A percentile compares a stretch with the other conserved stretches of the same genome.
Evolutionary conservation across 2,888 invertebrate genomes (phyloP).

Genomic region (Ceramica pisi): DNA sequence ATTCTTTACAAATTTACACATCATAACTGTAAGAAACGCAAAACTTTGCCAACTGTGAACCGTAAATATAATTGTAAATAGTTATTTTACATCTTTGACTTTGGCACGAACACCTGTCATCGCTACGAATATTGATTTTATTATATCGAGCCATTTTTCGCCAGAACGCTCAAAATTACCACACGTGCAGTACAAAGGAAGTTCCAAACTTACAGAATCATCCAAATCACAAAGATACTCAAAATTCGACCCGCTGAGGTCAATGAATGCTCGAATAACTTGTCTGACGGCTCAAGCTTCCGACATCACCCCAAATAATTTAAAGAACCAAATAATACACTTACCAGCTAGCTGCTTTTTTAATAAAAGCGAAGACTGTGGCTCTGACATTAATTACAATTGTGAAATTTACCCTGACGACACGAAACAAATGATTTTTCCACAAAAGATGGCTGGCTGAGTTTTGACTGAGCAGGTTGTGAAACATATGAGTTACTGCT

Average conservation of each 20-base stretch:
- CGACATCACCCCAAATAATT: conserved; percentile 75
- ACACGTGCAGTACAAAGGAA: conserved; percentile 54
- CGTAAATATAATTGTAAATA: conserved; percentile 77
- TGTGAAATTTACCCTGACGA: conserved; percentile 94
- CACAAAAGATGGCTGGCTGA: conserved; percentile 94
- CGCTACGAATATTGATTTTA: conserved; percentile 87
- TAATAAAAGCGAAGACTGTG: conserved; percentile 98
- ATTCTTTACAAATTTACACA: conserved; percentile 24
- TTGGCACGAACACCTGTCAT: conserved; percentile 83
- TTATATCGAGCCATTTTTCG: conserved; percentile 62
- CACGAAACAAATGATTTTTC: conserved; percentile 93
- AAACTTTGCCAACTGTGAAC: conserved; percentile 76
- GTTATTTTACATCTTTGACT: conserved; percentile 73
- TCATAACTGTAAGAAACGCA: conserved; percentile 65
- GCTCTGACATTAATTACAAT: conserved; percentile 98
- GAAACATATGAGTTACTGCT: conserved; percentile 90
- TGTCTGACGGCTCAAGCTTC: conserved; percentile 78
- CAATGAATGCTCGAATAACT: conserved; percentile 86
- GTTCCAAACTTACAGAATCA: conserved; percentile 55
- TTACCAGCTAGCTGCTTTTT: conserved; percentile 99
- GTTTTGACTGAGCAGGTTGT: conserved; percentile 90
- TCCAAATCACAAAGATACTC: conserved; percentile 76
- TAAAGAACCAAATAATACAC: conserved; percentile 73
- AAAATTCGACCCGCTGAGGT: conserved; percentile 89
- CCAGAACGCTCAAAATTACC: conserved; percentile 56